Evolutionary conservation across 2,888 invertebrate genomes (phyloP), one percentile per base, ranked within the genome.

Genomic region (Apamea sordens): DNA sequence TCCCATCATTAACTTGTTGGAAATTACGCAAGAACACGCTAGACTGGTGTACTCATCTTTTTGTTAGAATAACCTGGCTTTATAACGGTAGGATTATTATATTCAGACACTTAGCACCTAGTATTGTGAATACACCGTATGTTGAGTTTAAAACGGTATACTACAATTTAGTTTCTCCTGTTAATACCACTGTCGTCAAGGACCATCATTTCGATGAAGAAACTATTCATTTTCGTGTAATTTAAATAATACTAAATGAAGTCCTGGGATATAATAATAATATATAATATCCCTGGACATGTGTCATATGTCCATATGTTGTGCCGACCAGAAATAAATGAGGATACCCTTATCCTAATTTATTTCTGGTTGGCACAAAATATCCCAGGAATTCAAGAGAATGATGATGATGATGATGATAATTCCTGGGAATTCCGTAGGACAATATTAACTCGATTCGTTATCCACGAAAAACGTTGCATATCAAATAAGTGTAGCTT

Each of bases 1-100:
- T 77, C 86, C 86, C 67, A 76, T 82, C 50, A 82, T 86, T 82
- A 86, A 21, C 73, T 85, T 84, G 56, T 63, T 67, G 59, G 56
- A 76, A 82, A 82, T 86, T 82, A 41, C 70, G 24, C 61, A 70
- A 73, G 73, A 73, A 73, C 76, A 82, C 71, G 83, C 74, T 32
- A 79, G 21, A 7, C 50, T 28, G 36, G 21, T 80, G 65, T 65
- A 79, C 85, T 85, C 28, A 73, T 86, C 28, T 86, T 73, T 67
- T 76, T 82, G 83, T 86, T 76, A 50, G 63, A 73, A n/a, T 73
- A 36, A 24, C 41, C 32, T 50, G 70, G 61, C 36, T 83, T 50
- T 69, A 47, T 64, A 83, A 56, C 69, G 69, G 68, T 83, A 83
- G 2, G 10, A 28, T 50, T 50, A 78, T 78, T 78, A 78, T 73